Conservation (phyloP, 2,113 vertebrate species). For the Zosterops hypoxanthus region DNA sequence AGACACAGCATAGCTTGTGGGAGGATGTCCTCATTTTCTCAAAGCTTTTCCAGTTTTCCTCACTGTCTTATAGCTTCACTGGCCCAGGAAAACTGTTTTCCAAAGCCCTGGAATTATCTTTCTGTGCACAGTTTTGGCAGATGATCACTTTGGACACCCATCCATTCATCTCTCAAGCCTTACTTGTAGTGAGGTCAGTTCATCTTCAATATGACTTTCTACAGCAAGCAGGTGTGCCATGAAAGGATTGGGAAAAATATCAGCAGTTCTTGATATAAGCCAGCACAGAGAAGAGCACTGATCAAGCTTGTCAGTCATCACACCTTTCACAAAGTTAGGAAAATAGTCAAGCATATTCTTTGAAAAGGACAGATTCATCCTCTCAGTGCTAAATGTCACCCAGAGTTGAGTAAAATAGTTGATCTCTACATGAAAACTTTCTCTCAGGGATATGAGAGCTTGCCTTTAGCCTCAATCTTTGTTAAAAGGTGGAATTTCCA, state of each 20-base stretch:
- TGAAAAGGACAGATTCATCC: not conserved
- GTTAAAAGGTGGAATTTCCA: conserved; percentile 3
- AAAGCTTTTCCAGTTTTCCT: not conserved
- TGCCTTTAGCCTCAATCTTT: not conserved
- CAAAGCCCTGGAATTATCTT: not conserved
- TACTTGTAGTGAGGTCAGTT: not conserved
- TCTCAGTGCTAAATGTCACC: not conserved
- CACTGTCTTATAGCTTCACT: not conserved
- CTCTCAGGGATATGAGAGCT: not conserved
- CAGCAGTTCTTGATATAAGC: not conserved
- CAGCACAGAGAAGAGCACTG: not conserved
- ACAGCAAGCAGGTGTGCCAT: not conserved
- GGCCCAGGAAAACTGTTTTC: not conserved
- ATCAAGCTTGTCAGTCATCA: not conserved
- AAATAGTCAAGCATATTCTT: not conserved
- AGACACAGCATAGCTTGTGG: not conserved
- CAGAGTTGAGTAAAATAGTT: not conserved
- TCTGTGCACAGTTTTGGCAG: not conserved
- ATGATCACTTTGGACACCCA: not conserved
- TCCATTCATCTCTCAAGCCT: not conserved
- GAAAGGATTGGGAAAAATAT: not conserved
- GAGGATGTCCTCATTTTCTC: not conserved
- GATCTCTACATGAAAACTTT: not conserved
- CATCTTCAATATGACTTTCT: not conserved
- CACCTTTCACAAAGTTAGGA: not conserved